Percentiles rank a stretch among this genome's conserved stretches.
Evolutionary conservation across 2,888 invertebrate genomes (phyloP).

Genomic region (Nysson spinosus): DNA sequence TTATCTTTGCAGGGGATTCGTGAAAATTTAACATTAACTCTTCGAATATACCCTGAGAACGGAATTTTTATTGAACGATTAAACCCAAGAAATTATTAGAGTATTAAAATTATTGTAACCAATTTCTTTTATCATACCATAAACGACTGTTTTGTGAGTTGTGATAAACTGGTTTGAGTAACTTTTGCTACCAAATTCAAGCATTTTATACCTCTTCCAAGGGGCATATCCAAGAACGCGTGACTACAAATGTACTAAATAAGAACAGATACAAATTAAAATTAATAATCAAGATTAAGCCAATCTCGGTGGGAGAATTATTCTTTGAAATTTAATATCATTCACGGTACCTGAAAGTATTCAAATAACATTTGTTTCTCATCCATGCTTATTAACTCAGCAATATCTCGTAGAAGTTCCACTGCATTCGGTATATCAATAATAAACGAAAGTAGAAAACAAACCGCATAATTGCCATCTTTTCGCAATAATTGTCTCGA

Average conservation of each 20-base stretch:
- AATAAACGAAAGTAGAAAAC: slow-evolving; percentile 81
- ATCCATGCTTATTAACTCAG: slow-evolving; percentile 80
- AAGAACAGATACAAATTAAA: slow-evolving; percentile 5
- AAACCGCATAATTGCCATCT: slow-evolving; percentile 84
- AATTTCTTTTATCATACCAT: slow-evolving; percentile 72
- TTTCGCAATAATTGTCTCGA: slow-evolving; percentile 84
- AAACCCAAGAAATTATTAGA: background rate
- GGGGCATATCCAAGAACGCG: slow-evolving; percentile 82
- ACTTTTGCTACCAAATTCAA: slow-evolving; percentile 82
- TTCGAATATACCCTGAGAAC: slow-evolving; percentile 80
- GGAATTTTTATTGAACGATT: slow-evolving; percentile 29
- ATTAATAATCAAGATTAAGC: slow-evolving; percentile 8
- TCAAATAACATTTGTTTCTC: slow-evolving; percentile 82
- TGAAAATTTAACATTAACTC: slow-evolving; percentile 83
- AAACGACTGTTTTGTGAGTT: slow-evolving; percentile 83
- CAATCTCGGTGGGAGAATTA: too few relatives aligned
- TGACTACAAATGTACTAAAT: slow-evolving; percentile 84
- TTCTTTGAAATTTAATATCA: too few relatives aligned
- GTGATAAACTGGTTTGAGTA: slow-evolving; percentile 80
- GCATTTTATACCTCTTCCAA: slow-evolving; percentile 81
- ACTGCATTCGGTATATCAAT: slow-evolving; percentile 80
- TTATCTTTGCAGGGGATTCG: slow-evolving; percentile 81
- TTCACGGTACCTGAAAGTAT: slow-evolving; percentile 77
- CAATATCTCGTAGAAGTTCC: slow-evolving; percentile 83
- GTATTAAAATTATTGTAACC: slow-evolving; percentile 12